phyloP scores from a whole-genome alignment of 1,140 invertebrate genomes.

The Aphis gossypii region DNA sequence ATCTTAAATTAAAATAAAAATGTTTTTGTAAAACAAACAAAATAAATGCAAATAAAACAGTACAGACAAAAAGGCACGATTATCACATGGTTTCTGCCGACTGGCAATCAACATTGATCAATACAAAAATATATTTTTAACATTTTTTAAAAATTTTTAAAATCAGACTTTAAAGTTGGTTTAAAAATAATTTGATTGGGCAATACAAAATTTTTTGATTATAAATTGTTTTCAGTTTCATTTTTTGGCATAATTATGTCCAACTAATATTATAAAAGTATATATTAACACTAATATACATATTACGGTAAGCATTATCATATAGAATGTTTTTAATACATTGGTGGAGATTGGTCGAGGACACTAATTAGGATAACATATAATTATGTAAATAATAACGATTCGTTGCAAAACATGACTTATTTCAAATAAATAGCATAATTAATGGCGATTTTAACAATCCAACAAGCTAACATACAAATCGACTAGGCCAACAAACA shows the following conservation, averaged over 20 bases:
- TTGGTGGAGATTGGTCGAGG: slow-evolving; percentile 26
- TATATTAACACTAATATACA: slow-evolving; percentile 31
- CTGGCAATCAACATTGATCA: slow-evolving; percentile 52
- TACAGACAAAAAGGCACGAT: slow-evolving; percentile 54
- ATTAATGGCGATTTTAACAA: slow-evolving; percentile 55
- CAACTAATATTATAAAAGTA: background rate
- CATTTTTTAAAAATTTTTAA: slow-evolving; percentile 37
- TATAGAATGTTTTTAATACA: slow-evolving; percentile 14
- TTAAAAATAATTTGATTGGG: slow-evolving; percentile 52
- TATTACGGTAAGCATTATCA: background rate
- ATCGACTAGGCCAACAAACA: slow-evolving; percentile 56
- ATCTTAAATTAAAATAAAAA: slow-evolving; percentile 35
- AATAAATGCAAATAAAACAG: slow-evolving; percentile 56
- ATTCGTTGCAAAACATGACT: slow-evolving; percentile 38
- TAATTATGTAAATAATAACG: slow-evolving; percentile 38
- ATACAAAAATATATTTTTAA: slow-evolving; percentile 55
- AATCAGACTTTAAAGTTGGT: slow-evolving; percentile 54
- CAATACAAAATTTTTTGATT: slow-evolving; percentile 36
- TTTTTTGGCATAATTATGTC: slow-evolving; percentile 18
- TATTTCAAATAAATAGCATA: slow-evolving; percentile 39
- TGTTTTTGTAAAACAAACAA: slow-evolving; percentile 5
- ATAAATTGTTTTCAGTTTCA: slow-evolving; percentile 35
- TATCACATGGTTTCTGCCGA: slow-evolving; percentile 57
- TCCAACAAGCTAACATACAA: slow-evolving; percentile 45
- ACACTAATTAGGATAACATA: slow-evolving; percentile 51